A percentile compares a stretch with the other conserved stretches of the same genome.
These are phyloP conservation scores for Passer montanus DNA, from an alignment of 2,113 vertebrate species.

Conservation along the genomic window DNA sequence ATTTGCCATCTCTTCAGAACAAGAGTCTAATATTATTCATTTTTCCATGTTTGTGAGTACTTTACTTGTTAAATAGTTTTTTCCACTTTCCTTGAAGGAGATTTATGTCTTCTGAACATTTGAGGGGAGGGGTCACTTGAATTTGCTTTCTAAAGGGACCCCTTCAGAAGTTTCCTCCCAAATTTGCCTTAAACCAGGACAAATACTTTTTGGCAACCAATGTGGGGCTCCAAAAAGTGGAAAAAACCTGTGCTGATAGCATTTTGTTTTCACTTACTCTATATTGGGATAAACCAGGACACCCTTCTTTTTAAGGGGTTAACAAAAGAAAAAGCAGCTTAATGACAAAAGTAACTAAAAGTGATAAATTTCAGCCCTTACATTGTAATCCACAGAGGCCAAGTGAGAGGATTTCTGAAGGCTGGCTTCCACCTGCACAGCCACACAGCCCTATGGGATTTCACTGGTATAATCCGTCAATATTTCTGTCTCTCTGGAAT, in stretches of 20 bases:
- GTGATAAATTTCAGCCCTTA: background rate
- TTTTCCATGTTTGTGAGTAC: background rate
- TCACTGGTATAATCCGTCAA: background rate
- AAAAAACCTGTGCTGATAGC: background rate
- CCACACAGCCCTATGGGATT: background rate
- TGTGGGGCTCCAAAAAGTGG: background rate
- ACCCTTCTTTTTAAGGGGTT: background rate
- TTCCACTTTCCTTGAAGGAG: background rate
- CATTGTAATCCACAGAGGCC: background rate
- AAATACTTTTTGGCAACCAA: fast-evolving
- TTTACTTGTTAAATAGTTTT: background rate
- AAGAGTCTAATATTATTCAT: background rate
- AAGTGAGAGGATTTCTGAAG: background rate
- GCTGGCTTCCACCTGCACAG: background rate
- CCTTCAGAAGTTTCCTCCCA: background rate
- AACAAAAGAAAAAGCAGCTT: background rate
- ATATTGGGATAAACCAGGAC: background rate
- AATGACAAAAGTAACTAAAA: background rate
- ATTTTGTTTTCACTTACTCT: background rate
- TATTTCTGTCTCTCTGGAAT: background rate
- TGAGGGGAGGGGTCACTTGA: background rate
- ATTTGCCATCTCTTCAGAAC: background rate
- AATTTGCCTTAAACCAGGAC: background rate
- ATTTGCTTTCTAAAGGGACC: background rate
- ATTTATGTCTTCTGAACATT: background rate